Evolutionary conservation across 2,797 vertebrate species (phyloP).

Genomic region (Anomalospiza imberbis): DNA sequence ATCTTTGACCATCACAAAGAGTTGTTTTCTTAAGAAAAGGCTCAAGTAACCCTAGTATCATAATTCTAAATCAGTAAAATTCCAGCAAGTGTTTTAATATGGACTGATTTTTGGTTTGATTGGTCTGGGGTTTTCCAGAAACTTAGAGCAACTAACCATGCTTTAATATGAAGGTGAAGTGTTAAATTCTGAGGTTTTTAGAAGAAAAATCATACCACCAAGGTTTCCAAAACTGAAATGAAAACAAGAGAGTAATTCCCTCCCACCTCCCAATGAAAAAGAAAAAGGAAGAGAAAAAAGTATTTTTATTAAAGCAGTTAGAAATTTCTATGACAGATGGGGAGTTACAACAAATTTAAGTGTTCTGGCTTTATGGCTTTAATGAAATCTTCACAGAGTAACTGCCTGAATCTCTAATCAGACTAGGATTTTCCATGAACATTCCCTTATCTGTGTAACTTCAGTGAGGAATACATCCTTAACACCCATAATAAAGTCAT

Average conservation of each 20-base stretch:
- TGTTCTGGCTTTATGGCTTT: background rate
- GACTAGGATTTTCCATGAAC: background rate
- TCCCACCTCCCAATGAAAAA: background rate
- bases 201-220: background rate
- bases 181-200: background rate
- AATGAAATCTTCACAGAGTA: background rate
- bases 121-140: background rate
- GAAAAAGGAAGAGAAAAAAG: background rate
- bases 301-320: background rate
- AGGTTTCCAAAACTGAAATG: background rate
- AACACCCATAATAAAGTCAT: rapidly evolving
- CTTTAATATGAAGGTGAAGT: background rate
- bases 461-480: background rate
- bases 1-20: background rate
- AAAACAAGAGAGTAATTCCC: background rate
- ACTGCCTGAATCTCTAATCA: background rate
- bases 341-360: background rate
- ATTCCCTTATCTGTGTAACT: background rate
- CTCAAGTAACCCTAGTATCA: background rate
- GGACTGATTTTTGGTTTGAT: background rate
- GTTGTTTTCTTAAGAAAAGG: background rate
- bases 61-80: background rate
- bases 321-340: background rate
- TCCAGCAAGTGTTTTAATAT: background rate
- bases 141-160: background rate